phyloP scores from a whole-genome alignment of 1,140 invertebrate species.

The Drosophila yakuba region DNA sequence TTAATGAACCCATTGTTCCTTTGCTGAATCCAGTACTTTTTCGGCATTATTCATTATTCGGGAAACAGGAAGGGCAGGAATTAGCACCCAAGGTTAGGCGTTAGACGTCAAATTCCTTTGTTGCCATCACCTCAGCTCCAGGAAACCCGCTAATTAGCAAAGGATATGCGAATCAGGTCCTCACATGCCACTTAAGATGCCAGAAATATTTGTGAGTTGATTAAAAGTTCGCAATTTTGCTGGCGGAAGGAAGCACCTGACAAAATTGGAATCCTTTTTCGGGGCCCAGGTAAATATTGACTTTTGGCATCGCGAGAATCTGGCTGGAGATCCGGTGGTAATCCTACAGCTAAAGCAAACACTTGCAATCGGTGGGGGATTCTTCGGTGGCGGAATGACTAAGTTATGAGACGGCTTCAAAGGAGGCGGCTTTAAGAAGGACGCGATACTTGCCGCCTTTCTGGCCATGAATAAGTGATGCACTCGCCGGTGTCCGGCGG shows the following conservation, averaged over 20 bases:
- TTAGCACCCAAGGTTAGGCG: conserved; percentile 25
- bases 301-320: conserved; percentile 11
- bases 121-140: conserved; percentile 6
- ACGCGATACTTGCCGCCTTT: neutral
- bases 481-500: conserved; percentile 26
- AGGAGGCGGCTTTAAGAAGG: conserved; percentile 18
- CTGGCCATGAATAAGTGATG: conserved; percentile 53
- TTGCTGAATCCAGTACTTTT: conserved; percentile 1
- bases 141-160: conserved; percentile 38
- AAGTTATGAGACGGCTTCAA: conserved; percentile 63
- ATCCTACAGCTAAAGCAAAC: conserved; percentile 51
- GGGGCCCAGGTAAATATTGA: conserved; percentile 62
- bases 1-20: conserved; percentile 39
- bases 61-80: neutral
- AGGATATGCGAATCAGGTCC: conserved; percentile 51
- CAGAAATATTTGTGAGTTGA: conserved; percentile 52
- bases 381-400: conserved; percentile 41
- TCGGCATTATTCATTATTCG: neutral
- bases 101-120: conserved; percentile 11
- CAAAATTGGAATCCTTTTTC: conserved; percentile 28
- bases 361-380: conserved; percentile 23
- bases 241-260: conserved; percentile 20
- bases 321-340: conserved; percentile 30
- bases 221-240: conserved; percentile 31
- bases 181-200: conserved; percentile 27